Conservation (phyloP, 1,140 invertebrate genomes). For the Popillia japonica region DNA sequence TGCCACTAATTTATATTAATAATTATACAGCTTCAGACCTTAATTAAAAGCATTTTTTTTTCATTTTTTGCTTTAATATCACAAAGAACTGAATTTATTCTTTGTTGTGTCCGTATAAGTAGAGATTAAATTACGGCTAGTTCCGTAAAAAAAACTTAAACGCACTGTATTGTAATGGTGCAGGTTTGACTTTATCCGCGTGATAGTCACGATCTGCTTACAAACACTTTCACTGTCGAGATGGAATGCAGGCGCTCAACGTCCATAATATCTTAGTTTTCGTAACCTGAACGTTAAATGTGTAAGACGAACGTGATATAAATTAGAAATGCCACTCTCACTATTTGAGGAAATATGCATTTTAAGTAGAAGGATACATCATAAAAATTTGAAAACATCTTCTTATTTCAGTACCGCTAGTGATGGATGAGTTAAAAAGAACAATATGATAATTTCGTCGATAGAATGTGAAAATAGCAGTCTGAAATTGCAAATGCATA, state of each 20-base stretch:
- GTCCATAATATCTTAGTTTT: conserved; percentile 32
- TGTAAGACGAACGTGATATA: not conserved
- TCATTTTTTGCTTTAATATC: not conserved
- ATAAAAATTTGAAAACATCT: not conserved
- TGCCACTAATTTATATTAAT: not conserved
- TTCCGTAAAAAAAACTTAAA: not conserved
- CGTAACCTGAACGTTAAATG: conserved; percentile 11
- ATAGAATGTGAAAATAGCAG: not conserved
- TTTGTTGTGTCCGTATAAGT: not conserved
- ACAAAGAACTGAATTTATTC: not conserved
- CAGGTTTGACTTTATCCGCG: not conserved
- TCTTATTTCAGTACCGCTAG: not conserved
- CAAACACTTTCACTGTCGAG: conserved; percentile 30
- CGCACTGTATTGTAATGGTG: not conserved
- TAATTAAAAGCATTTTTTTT: not conserved
- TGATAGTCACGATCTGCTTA: conserved; percentile 22
- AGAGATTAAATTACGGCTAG: not conserved
- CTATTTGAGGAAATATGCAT: conserved; percentile 8
- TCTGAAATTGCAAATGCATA: no score
- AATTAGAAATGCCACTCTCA: conserved; percentile 26
- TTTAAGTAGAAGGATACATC: not conserved
- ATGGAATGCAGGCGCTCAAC: conserved; percentile 14
- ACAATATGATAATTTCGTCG: not conserved
- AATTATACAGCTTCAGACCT: not conserved
- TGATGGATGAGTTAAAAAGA: not conserved